Base-by-base conservation (phyloP, 2,797 vertebrate genomes). In the Characodon lateralis region DNA sequence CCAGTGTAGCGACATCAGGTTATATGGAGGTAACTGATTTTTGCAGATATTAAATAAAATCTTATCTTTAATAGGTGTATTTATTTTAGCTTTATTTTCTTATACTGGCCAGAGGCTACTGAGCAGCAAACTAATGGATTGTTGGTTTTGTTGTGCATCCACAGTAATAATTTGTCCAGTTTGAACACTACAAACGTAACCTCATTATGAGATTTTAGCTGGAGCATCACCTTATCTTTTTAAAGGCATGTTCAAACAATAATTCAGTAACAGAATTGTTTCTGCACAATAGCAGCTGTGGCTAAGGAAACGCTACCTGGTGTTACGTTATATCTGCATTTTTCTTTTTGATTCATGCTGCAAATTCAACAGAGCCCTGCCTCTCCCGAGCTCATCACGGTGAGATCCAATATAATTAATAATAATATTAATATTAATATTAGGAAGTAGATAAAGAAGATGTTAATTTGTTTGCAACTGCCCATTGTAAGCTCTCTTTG, bases 381-480 rank as follows among this genome's bases (percentile, higher is more conserved):
- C 97, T 61, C 97, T 98, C 88, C 97, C 97, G 12, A 95, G 97
- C 84, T 96, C 97, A 58, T 95, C 98, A 96, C 97, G 98, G 98
- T 99, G 98, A 98, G 97, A 89, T 43, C 73, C 46, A 61, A 4
- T 63, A 5, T 35, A 35, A 3, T 26, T 69, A 6, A 26, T 69
- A 20, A 7, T 48, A 16, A 35, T 35, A 35, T 35, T 35, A 61
- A 4, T 63, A 5, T 26, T 46, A 2, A 26, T 69, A 20, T 16
- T 48, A 16, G n/a, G 14, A 35, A 31, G 24, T 26, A 26, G n/a
- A 18, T 50, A 35, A 61, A 48, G 18, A 41, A 35, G 28, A 26
- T 43, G 4, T n/a, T 13, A 63, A 20, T 68, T 68, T 18, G 43
- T n/a, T 70, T 16, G 24, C 9, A 46, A n/a, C 24, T n/a, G 5